A percentile compares a stretch with the other conserved stretches of the same genome.
These are phyloP conservation scores for Myocastor coypus DNA, from an alignment of 2,113 vertebrate genomes.

Conservation along the genomic window DNA sequence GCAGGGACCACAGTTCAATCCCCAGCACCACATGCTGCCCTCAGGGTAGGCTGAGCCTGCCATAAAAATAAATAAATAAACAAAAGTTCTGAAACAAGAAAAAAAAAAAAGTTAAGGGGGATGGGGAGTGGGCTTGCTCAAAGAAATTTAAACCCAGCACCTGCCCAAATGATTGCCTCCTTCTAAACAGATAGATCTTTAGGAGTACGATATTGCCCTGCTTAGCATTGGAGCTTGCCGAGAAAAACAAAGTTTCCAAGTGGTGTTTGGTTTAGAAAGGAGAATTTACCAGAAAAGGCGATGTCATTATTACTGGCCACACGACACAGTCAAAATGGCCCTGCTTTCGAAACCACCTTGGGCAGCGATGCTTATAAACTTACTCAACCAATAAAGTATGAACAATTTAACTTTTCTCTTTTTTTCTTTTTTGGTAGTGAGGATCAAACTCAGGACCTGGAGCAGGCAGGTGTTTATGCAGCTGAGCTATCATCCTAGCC, in stretches of 20 bases:
- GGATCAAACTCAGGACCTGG: too few species aligned
- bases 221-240: neutral
- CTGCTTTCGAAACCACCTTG: neutral
- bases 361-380: neutral
- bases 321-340: neutral
- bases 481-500: too few species aligned
- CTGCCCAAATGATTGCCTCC: rapidly evolving
- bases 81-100: too few species aligned
- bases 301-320: rapidly evolving
- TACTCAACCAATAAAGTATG: neutral
- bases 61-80: too few species aligned
- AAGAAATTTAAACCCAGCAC: neutral
- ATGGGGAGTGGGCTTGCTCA: neutral
- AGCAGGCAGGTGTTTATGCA: too few species aligned
- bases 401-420: too few species aligned
- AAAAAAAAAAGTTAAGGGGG: neutral
- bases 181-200: rapidly evolving
- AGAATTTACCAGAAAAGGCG: neutral
- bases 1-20: too few species aligned
- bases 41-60: too few species aligned
- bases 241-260: neutral
- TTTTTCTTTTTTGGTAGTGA: neutral
- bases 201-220: rapidly evolving
- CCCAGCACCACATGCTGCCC: too few species aligned
- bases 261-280: neutral